A percentile compares a stretch with the other conserved stretches of the same genome.
Conservation (phyloP, 2,888 invertebrate species). For the Zygaena filipendulae region DNA sequence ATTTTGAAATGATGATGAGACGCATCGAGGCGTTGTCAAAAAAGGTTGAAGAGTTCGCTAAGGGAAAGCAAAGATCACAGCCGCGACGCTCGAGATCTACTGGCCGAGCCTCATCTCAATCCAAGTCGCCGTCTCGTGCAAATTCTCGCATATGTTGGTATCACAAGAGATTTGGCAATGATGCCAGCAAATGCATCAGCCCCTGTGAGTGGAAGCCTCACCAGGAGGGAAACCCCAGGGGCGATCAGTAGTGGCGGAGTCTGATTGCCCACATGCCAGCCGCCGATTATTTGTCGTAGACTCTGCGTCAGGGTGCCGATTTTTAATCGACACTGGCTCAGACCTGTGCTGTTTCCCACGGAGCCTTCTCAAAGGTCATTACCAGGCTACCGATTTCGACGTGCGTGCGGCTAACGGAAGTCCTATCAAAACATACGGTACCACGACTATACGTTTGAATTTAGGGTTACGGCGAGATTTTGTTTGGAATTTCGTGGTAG, state of each 20-base stretch:
- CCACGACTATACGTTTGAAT: slow-evolving; percentile 7
- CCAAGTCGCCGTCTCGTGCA: too few species aligned
- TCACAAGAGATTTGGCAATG: slow-evolving; percentile 5
- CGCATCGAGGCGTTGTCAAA: not conserved
- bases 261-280: slow-evolving; percentile 8
- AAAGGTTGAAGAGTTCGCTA: too few species aligned
- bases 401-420: slow-evolving; percentile 14
- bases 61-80: too few species aligned
- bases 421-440: slow-evolving; percentile 13
- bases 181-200: slow-evolving; percentile 4
- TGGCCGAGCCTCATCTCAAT: not conserved
- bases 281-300: slow-evolving; percentile 14
- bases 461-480: slow-evolving; percentile 10
- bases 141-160: too few species aligned
- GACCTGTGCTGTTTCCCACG: slow-evolving; percentile 11
- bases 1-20: not conserved
- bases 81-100: not conserved
- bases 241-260: slow-evolving; percentile 14
- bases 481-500: slow-evolving; percentile 10
- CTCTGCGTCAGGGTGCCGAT: slow-evolving; percentile 1
- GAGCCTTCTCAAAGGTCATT: slow-evolving; percentile 1
- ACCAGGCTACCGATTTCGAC: slow-evolving; percentile 8
- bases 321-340: slow-evolving; percentile 14
- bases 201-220: slow-evolving; percentile 11
- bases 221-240: slow-evolving; percentile 11